phyloP scores from a whole-genome alignment of 2,113 vertebrate species.

The Hipposideros armiger region DNA sequence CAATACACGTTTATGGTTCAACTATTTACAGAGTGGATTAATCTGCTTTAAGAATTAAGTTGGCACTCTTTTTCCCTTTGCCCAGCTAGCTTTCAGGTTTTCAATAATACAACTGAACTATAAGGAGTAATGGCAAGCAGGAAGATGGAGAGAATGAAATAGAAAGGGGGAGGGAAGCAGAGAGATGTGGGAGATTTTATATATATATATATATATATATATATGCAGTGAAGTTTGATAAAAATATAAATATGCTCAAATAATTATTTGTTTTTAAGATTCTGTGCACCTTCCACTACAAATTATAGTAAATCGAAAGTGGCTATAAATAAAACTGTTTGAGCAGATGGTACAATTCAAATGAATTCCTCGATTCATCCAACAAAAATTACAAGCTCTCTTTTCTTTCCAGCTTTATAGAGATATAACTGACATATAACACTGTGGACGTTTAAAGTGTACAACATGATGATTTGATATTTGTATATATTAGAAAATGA shows the following conservation, averaged over 20 bases:
- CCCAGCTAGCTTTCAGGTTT: conserved; percentile 30
- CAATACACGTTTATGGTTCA: background rate
- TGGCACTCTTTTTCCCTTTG: background rate
- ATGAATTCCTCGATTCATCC: conserved; percentile 12
- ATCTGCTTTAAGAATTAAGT: conserved; percentile 47
- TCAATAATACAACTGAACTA: background rate
- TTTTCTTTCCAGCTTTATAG: background rate
- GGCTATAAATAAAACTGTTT: conserved; percentile 29
- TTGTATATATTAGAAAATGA: background rate
- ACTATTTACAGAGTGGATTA: conserved; percentile 19
- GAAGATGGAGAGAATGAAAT: background rate
- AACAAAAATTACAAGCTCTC: conserved; percentile 19
- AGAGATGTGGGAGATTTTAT: background rate
- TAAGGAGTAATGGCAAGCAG: background rate
- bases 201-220: too few relatives aligned
- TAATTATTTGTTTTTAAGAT: conserved; percentile 58
- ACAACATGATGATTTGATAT: background rate
- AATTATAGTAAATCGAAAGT: conserved; percentile 46
- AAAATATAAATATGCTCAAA: conserved; percentile 55
- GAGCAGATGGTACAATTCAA: conserved; percentile 16
- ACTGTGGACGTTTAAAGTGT: background rate
- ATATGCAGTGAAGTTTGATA: background rate
- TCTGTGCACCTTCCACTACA: background rate
- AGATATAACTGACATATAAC: background rate
- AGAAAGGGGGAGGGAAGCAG: background rate